Evolutionary conservation across 2,797 vertebrate genomes (phyloP), one percentile per base, ranked within the genome.

Genomic region (Gouania willdenowi): DNA sequence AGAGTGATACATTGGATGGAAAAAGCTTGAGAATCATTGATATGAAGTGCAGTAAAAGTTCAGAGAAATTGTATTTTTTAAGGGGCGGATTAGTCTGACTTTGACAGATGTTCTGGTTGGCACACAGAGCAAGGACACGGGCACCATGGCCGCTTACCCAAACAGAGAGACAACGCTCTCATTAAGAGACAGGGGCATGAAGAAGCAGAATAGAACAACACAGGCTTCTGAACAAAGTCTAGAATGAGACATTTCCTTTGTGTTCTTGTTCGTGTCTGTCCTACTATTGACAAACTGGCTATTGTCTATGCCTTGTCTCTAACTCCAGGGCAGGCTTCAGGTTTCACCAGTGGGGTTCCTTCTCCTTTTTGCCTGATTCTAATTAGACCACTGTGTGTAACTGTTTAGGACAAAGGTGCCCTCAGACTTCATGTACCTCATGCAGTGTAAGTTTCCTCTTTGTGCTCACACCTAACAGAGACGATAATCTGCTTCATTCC

Each of bases 111-210:
- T 30, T 50, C 37, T 40, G n/a, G 35, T 44, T 13, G 7, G 37
- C 36, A 24, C 19, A 30, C 24, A 10, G 34, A 43, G 43, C 12
- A 26, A 33, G 40, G 41, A 43, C 38, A 37, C 26, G 40, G 66
- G 50, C 56, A 59, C 56, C 59, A 65, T 62, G 73, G 50, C 48
- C 41, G 5, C 46, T 17, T 56, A 62, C 29, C 14, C 55, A 53
- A 71, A 79, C 69, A 68, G 54, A 71, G 68, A 73, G 61, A 60
- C 50, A 65, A 44, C 33, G 51, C 38, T 70, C 49, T 64, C 82
- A 82, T 77, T 63, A 77, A 57, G 62, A 76, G 47, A 36, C 59
- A n/a, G 57, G 64, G 36, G 57, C 26, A 38, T 39, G 12, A 47
- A 33, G 49, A 36, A 52, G 43, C 46, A 49, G 45, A 51, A 39